Percentiles rank a stretch among this genome's conserved stretches.
Conservation (phyloP, 1,140 invertebrate genomes). For the Drosophila sechellia region DNA sequence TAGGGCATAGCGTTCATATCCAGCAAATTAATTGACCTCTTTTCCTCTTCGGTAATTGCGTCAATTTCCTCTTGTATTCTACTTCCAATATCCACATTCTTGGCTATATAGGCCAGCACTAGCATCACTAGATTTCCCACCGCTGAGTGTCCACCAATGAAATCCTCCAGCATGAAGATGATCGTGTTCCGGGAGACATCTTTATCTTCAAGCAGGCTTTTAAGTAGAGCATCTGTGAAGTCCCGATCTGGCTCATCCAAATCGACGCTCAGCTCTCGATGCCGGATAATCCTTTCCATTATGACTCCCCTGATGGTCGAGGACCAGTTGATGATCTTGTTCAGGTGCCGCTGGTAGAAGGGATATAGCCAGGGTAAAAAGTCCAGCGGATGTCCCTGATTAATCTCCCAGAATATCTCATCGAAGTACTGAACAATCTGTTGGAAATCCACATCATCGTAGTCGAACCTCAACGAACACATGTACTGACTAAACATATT, state of each 20-base stretch:
- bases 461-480: constrained; percentile 90
- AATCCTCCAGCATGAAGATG: constrained; percentile 92
- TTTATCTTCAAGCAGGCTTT: constrained; percentile 87
- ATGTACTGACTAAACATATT: constrained; percentile 95
- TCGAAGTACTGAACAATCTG: constrained; percentile 91
- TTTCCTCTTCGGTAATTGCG: constrained; percentile 85
- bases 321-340: constrained; percentile 89
- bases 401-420: constrained; percentile 95
- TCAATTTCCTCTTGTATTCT: constrained; percentile 90
- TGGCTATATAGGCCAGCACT: constrained; percentile 88
- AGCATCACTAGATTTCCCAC: constrained; percentile 93
- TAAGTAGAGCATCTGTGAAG: constrained; percentile 90
- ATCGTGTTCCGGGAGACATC: constrained; percentile 88
- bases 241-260: constrained; percentile 87
- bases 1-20: constrained; percentile 90
- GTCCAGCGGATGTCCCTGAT: constrained; percentile 94
- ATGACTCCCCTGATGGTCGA: constrained; percentile 90
- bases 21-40: constrained; percentile 87
- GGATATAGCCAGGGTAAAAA: constrained; percentile 93
- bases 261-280: constrained; percentile 86
- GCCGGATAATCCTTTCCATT: constrained; percentile 88
- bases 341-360: constrained; percentile 89
- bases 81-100: constrained; percentile 87
- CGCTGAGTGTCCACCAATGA: constrained; percentile 94
- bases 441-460: constrained; percentile 88